A percentile compares a stretch with the other conserved stretches of the same genome.
phyloP scores from a whole-genome alignment of 1,140 invertebrate species.

The Dreissena polymorpha region DNA sequence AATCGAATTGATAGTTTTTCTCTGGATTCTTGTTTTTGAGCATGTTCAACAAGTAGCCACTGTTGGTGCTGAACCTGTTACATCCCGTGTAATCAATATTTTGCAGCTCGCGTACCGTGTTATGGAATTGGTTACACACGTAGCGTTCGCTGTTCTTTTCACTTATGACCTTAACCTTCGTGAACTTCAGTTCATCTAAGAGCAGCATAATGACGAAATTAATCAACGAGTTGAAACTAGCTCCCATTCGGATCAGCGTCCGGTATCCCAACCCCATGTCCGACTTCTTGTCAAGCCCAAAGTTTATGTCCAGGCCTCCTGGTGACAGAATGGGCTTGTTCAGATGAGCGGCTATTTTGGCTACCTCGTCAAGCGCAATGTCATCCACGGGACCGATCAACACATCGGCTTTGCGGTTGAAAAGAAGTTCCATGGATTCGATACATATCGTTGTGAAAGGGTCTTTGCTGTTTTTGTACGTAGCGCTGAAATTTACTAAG shows the following conservation, averaged over 20 bases:
- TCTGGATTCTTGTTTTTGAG: conserved; percentile 8
- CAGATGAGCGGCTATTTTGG: conserved; percentile 8
- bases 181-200: conserved; percentile 2
- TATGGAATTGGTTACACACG: background rate
- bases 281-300: conserved; percentile 8
- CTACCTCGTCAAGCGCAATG: conserved; percentile 4
- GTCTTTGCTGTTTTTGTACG: too few species aligned
- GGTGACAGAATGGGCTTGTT: conserved; percentile 16
- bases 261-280: conserved; percentile 16
- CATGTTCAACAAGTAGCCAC: conserved; percentile 10
- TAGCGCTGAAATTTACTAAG: too few species aligned
- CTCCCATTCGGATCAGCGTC: conserved; percentile 7
- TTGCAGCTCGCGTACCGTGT: background rate
- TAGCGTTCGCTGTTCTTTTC: conserved; percentile 18
- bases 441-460: too few species aligned
- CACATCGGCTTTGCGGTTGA: background rate
- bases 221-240: background rate
- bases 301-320: conserved; percentile 6
- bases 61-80: background rate
- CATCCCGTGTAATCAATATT: background rate
- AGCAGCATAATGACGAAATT: background rate
- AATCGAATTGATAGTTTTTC: conserved; percentile 19
- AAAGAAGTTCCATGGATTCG: too few species aligned
- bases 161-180: conserved; percentile 9
- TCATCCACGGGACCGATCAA: conserved; percentile 35